A percentile compares a stretch with the other conserved stretches of the same genome.
Evolutionary conservation across 1,140 invertebrate species (phyloP).

Genomic region (Leucophenga varia): DNA sequence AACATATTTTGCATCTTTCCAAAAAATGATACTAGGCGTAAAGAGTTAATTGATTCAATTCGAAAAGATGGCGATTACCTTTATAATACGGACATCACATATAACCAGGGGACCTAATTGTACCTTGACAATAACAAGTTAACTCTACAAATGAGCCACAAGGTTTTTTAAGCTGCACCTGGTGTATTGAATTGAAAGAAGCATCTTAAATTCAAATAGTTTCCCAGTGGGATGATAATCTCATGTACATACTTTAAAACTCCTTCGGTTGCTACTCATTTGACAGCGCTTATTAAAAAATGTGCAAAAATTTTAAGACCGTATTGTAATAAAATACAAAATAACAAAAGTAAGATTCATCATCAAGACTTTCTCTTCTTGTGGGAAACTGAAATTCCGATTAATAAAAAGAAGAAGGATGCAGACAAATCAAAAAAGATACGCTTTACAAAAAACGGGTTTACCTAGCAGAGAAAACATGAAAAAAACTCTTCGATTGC

Average conservation of each 20-base stretch:
- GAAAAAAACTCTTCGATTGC: not conserved
- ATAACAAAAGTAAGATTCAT: not conserved
- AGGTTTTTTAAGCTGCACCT: too few species aligned
- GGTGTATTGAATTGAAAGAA: not conserved
- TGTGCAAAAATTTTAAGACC: not conserved
- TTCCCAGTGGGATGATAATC: not conserved
- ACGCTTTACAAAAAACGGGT: not conserved
- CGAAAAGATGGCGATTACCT: too few species aligned
- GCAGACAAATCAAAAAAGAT: slow-evolving; percentile 2
- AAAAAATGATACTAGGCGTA: too few species aligned
- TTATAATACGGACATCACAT: too few species aligned
- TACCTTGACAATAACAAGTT: too few species aligned
- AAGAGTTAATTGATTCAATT: too few species aligned
- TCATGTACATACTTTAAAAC: not conserved
- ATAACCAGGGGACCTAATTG: too few species aligned
- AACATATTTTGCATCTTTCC: too few species aligned
- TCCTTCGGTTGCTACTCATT: not conserved
- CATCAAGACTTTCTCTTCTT: not conserved
- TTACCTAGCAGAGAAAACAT: not conserved
- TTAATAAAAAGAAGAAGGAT: slow-evolving; percentile 4
- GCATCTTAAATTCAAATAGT: not conserved
- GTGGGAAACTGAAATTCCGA: slow-evolving; percentile 1
- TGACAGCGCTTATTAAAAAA: slow-evolving; percentile 1
- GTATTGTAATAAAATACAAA: slow-evolving; percentile 1
- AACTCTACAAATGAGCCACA: too few species aligned